These are phyloP conservation scores for Charaxes varanes DNA, from an alignment of 1,140 invertebrate genomes.

Conservation along the genomic window DNA sequence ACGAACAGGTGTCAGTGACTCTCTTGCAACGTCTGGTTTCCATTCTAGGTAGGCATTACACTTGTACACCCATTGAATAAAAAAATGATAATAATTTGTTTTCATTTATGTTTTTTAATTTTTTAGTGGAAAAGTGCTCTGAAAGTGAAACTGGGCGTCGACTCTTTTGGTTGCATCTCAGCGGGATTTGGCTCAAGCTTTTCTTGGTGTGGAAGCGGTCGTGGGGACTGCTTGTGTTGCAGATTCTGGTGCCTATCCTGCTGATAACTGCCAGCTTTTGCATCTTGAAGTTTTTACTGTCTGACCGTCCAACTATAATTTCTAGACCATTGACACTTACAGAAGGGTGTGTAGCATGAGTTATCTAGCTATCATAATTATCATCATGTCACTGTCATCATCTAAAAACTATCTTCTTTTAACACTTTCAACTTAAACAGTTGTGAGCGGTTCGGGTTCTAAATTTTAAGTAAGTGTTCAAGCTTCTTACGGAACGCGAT, in stretches of 20 bases:
- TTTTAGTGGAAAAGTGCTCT: slow-evolving; percentile 32
- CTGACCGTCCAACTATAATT: slow-evolving; percentile 23
- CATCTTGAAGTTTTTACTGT: slow-evolving; percentile 35
- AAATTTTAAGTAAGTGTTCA: too few relatives aligned
- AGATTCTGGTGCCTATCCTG: slow-evolving; percentile 43
- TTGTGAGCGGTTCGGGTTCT: too few relatives aligned
- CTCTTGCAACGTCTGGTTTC: too few relatives aligned
- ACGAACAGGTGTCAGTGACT: too few relatives aligned
- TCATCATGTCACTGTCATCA: too few relatives aligned
- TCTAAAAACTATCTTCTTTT: too few relatives aligned
- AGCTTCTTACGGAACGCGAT: too few relatives aligned
- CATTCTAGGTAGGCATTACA: too few relatives aligned
- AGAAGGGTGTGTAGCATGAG: slow-evolving; percentile 54
- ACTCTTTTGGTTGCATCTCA: slow-evolving; percentile 36
- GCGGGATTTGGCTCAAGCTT: slow-evolving; percentile 53
- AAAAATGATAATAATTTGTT: slow-evolving; percentile 14
- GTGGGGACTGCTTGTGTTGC: slow-evolving; percentile 41
- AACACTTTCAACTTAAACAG: too few relatives aligned
- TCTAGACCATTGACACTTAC: slow-evolving; percentile 34
- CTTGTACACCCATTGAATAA: too few relatives aligned
- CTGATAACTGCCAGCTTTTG: slow-evolving; percentile 43
- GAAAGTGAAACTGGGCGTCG: slow-evolving; percentile 29
- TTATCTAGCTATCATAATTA: too few relatives aligned
- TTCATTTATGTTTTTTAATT: too few relatives aligned
- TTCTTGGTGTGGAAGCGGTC: slow-evolving; percentile 47